Conservation (phyloP, 2,113 vertebrate species). For the Odocoileus hemionus region DNA sequence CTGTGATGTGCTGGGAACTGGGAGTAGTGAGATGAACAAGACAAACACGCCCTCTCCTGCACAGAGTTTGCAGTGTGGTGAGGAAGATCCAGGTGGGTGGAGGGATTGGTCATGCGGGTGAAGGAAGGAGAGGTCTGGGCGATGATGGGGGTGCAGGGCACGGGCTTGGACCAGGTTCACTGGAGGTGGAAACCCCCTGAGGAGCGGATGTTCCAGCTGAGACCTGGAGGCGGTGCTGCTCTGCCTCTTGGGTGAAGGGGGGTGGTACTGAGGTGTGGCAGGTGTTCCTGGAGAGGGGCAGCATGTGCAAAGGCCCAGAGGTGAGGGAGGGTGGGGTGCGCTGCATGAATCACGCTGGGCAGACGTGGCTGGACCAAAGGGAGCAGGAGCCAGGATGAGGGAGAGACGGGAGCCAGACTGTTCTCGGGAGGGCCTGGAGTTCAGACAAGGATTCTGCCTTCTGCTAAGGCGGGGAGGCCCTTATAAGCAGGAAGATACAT, state of each 20-base stretch:
- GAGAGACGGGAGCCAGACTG: no score
- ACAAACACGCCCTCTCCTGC: background rate
- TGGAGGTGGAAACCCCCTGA: background rate
- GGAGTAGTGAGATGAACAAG: background rate
- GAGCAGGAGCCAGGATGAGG: background rate
- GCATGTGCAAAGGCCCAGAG: background rate
- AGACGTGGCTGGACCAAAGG: background rate
- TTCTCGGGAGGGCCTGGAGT: background rate
- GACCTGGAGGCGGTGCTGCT: background rate
- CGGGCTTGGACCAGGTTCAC: background rate
- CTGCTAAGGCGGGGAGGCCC: background rate
- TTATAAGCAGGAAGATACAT: background rate
- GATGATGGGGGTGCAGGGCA: accelerated
- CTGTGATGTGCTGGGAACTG: background rate
- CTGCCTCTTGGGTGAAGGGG: background rate
- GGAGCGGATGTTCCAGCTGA: background rate
- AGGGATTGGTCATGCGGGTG: background rate
- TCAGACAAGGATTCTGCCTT: background rate
- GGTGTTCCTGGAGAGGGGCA: no score
- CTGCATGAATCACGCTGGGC: background rate
- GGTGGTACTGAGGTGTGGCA: background rate
- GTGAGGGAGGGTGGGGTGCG: background rate
- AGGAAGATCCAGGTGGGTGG: background rate
- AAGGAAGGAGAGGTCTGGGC: background rate
- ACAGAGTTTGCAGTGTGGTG: background rate